Conservation (phyloP, 2,797 vertebrate species). For the Fistularia commersonii region DNA sequence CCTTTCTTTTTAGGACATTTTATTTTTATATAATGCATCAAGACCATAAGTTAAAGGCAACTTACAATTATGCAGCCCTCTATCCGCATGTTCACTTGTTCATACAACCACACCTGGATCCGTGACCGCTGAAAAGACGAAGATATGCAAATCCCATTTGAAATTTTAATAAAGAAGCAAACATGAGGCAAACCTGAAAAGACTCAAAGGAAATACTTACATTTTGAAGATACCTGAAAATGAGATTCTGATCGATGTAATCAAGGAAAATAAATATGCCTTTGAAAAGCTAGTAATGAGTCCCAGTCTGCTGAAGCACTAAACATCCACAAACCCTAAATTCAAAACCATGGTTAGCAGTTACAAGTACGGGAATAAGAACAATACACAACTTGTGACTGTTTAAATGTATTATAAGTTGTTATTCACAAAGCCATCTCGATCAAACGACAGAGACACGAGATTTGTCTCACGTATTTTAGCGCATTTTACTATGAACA, state of each 20-base stretch:
- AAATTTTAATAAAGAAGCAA: neutral
- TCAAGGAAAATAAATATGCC: slow-evolving; percentile 68
- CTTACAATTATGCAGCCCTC: slow-evolving; percentile 98
- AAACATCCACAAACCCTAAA: too few relatives aligned
- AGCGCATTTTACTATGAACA: too few relatives aligned
- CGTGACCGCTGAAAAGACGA: slow-evolving; percentile 81
- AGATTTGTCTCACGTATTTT: too few relatives aligned
- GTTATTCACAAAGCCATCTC: neutral
- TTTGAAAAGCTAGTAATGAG: too few relatives aligned
- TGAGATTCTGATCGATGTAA: slow-evolving; percentile 84
- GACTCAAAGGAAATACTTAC: slow-evolving; percentile 74
- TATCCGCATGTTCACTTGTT: slow-evolving; percentile 98
- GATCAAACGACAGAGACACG: neutral
- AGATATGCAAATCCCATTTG: too few relatives aligned
- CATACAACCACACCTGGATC: slow-evolving; percentile 97
- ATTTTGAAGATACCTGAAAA: slow-evolving; percentile 97
- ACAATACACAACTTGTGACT: neutral
- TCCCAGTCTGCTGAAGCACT: too few relatives aligned
- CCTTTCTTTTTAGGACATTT: too few relatives aligned
- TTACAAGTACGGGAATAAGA: neutral
- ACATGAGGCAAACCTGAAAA: neutral
- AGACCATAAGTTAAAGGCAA: slow-evolving; percentile 20
- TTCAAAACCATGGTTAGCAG: too few relatives aligned
- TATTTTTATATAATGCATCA: too few relatives aligned
- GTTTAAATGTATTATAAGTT: neutral